Base-by-base conservation (phyloP, 37 sponge, comb jelly and placozoan genomes). In the Crambe crambe region DNA sequence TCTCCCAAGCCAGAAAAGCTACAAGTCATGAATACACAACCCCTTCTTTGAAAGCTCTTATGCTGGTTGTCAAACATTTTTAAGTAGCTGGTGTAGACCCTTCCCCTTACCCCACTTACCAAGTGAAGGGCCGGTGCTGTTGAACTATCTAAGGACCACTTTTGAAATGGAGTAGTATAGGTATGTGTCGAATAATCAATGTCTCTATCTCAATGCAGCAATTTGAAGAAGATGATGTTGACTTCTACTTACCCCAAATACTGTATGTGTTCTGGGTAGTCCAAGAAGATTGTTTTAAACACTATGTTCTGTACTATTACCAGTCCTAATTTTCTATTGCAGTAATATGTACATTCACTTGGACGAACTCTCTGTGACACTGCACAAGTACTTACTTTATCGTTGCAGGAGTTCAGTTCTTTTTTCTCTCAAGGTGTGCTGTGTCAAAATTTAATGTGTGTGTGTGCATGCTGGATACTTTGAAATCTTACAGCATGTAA, bases 261-360 rank as follows among this genome's bases (percentile, higher is more conserved):
- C 78, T 93, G 95, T 94, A 43, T 30, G 66, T 31, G 5, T 30
- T 30, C 2, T 30, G 37, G 8, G 2, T 25, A 41, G 6, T 27
- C 22, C 23, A 23, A 23, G 25, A 3, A 6, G 10, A 47, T 31
- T 68, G 70, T 18, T 32, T 68, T 31, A 10, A 68, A 37, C 18
- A 68, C 23, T n/a, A 8, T 4, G 26, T 62, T 31, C 2, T 43
- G 56, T 79, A 25, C 35, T 26, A 35, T 17, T 32, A 22, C 25
- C 4, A 25, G 18, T 60, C 18, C 17, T 21, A 30, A 26, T 29
- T 73, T 21, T 62, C 23, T 44, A 22, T 37, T 66, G 18, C 30
- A 95, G 95, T 10, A 88, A 84, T 76, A 83, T 93, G 92, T 96
- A 96, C 71, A 80, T 96, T 44, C 97, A 93, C 56, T 62, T 94